phyloP scores from a whole-genome alignment of 2,888 invertebrate species.

The Cistogaster globosa region DNA sequence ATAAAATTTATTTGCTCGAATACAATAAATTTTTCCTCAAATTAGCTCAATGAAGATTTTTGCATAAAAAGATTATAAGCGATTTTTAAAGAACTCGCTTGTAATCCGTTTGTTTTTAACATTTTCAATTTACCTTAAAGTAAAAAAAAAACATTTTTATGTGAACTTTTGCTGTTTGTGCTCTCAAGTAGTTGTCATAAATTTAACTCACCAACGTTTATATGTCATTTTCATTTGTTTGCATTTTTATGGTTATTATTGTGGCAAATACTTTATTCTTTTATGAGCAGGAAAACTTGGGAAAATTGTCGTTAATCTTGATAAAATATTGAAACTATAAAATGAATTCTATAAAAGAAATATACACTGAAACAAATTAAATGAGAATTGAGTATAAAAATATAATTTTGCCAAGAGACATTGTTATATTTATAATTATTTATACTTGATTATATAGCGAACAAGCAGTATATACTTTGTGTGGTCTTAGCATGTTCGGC shows the following conservation, averaged over 20 bases:
- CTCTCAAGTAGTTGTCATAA: slow-evolving; percentile 50
- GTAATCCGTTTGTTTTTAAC: background rate
- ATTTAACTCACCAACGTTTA: slow-evolving; percentile 50
- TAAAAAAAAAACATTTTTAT: slow-evolving; percentile 43
- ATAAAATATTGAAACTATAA: slow-evolving; percentile 45
- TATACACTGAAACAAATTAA: slow-evolving; percentile 45
- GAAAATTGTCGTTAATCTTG: slow-evolving; percentile 40
- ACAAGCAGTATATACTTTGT: too few species aligned
- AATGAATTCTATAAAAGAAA: slow-evolving; percentile 10
- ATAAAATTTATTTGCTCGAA: too few species aligned
- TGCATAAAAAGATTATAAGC: too few species aligned
- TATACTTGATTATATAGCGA: background rate
- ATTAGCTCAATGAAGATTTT: too few species aligned
- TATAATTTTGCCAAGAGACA: too few species aligned
- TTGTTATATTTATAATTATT: background rate
- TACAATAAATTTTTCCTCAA: too few species aligned
- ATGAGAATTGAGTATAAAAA: background rate
- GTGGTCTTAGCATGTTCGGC: too few species aligned
- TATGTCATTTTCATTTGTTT: slow-evolving; percentile 52
- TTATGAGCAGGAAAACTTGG: slow-evolving; percentile 4
- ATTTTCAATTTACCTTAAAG: background rate
- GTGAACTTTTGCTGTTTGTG: slow-evolving; percentile 52
- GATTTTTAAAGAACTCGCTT: background rate
- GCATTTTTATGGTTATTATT: slow-evolving; percentile 61
- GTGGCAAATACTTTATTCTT: slow-evolving; percentile 9